These are phyloP conservation scores for Drosophila varians DNA, from an alignment of 1,140 invertebrate genomes.

Conservation along the genomic window DNA sequence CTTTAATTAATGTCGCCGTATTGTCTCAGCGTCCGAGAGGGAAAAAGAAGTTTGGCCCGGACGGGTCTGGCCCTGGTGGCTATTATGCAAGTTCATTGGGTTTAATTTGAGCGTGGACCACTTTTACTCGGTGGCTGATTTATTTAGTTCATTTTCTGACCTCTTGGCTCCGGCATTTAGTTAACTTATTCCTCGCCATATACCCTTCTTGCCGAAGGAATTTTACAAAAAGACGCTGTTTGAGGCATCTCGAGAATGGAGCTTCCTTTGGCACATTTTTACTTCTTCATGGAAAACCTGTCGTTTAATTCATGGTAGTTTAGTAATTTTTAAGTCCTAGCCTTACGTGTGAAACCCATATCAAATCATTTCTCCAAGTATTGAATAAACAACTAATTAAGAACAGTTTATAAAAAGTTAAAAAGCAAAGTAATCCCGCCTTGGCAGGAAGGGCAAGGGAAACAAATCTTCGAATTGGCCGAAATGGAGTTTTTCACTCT, in stretches of 20 bases:
- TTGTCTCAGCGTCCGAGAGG: constrained; percentile 52
- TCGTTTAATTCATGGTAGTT: no score
- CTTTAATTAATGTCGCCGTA: constrained; percentile 83
- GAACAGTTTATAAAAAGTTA: not conserved
- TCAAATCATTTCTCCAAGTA: no score
- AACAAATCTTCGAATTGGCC: not conserved
- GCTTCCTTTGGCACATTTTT: not conserved
- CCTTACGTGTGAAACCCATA: no score
- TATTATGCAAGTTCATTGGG: constrained; percentile 80
- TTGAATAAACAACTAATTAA: no score
- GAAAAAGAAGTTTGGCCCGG: constrained; percentile 35
- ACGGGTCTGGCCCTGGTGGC: constrained; percentile 16
- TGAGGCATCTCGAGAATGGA: no score
- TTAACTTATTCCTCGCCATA: constrained; percentile 28
- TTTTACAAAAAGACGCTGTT: not conserved
- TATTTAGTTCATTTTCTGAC: constrained; percentile 64
- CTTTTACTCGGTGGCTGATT: constrained; percentile 53
- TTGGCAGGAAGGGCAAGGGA: not conserved
- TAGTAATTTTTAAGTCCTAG: no score
- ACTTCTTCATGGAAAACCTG: no score
- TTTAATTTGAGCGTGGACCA: constrained; percentile 73
- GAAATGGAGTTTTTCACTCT: constrained; percentile 7
- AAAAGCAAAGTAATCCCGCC: not conserved
- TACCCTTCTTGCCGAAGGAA: not conserved
- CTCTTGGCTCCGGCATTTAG: constrained; percentile 59